These are phyloP conservation scores for Caenorhabditis remanei DNA, from an alignment of 1,140 invertebrate genomes.

Conservation along the genomic window DNA sequence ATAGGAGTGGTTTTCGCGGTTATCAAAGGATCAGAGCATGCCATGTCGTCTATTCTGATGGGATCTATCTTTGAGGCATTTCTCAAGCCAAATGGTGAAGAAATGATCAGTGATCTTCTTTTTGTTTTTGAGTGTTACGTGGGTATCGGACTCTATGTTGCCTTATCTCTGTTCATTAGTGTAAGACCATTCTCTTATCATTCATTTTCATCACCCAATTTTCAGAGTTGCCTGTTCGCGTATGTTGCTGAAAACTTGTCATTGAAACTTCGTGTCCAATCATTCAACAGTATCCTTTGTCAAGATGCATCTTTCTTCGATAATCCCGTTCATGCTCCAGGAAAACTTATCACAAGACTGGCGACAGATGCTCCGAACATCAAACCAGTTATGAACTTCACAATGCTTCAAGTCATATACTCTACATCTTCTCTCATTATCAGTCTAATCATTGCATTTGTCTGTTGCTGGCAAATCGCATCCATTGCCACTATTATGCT, in stretches of 20 bases:
- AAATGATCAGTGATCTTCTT: too few relatives aligned
- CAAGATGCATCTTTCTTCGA: conserved; percentile 80
- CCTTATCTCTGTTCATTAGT: too few relatives aligned
- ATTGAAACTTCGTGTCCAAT: conserved; percentile 75
- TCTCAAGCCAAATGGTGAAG: too few relatives aligned
- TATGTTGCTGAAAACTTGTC: conserved; percentile 79
- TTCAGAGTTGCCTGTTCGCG: conserved; percentile 61
- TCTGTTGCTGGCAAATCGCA: background rate
- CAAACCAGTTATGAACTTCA: conserved; percentile 78
- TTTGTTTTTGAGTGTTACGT: too few relatives aligned
- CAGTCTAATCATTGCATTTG: conserved; percentile 58
- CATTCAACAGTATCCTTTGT: conserved; percentile 79
- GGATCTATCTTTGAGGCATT: too few relatives aligned
- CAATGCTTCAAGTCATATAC: conserved; percentile 78
- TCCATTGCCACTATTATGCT: too few relatives aligned
- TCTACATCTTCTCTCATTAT: conserved; percentile 77
- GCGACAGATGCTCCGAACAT: conserved; percentile 79
- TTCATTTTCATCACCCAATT: background rate
- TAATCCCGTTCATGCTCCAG: conserved; percentile 78
- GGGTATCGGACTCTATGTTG: too few relatives aligned
- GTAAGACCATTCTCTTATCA: too few relatives aligned
- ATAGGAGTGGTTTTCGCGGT: too few relatives aligned
- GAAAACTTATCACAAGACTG: conserved; percentile 79
- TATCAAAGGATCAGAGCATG: too few relatives aligned
- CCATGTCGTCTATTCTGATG: too few relatives aligned